Base-by-base conservation (phyloP, 2,888 invertebrate genomes). In the Conops quadrifasciatus region DNA sequence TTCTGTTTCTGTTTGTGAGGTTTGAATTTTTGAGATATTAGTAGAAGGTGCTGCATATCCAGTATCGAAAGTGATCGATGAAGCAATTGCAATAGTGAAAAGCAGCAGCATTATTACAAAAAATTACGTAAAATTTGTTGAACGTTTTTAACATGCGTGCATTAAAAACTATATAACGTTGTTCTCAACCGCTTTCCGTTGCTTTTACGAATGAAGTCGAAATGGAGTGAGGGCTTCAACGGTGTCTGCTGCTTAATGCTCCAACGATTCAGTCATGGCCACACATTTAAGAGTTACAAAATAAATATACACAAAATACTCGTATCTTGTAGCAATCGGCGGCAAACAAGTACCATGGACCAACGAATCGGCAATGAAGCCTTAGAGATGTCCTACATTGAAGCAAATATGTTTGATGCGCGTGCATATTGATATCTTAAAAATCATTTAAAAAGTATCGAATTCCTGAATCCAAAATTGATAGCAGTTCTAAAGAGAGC, bases 271-370 rank as follows among this genome's bases (percentile, higher is more conserved):
- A 30, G 4, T 28, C 56, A 43, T 13, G 19, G 68, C 62, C 62
- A 24, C 49, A 51, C 49, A 62, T 68, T 68, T 24, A 60, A 59
- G 49, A 24, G 60, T 68, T 68, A 49, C 68, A 62, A 68, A 68
- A 68, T 60, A 47, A 47, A 59, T 19, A 28, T 26, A 28, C 49
- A 59, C 36, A 19, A 36, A 36, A 36, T 26, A 21, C 43, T 65
- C 45, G 26, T 67, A 47, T 67, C 47, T 28, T 67, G 59, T 47
- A 47, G 47, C 28, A 15, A 19, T 45, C 30, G 21, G 36, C 16
- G n/a, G 19, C 11, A n/a, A 7, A 1, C 5, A 13, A 21, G 51
- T 21, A 9, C 36, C 36, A 36, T 36, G 36, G 9, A 9, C 9
- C 5, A 36, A 36, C 4, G 36, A 36, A 30, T 1, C 51, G 65